These are phyloP conservation scores for Luehdorfia chinensis DNA, from an alignment of 1,140 invertebrate species.

Conservation along the genomic window DNA sequence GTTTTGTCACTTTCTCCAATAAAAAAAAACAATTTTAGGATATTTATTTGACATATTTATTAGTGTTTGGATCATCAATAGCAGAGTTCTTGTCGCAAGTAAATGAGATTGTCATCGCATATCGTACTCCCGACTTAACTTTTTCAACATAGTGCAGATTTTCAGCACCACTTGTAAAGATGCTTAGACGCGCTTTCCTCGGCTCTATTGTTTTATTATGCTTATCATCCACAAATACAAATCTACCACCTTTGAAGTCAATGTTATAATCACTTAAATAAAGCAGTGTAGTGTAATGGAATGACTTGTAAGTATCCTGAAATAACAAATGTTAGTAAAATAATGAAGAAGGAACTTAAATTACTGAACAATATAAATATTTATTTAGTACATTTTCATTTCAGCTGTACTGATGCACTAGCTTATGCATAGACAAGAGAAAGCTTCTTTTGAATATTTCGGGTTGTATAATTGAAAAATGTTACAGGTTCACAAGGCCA, in stretches of 20 bases:
- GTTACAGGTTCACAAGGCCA: no score
- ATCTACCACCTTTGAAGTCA: slow-evolving; percentile 90
- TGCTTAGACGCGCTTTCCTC: slow-evolving; percentile 85
- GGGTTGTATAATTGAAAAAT: no score
- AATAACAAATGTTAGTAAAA: slow-evolving; percentile 43
- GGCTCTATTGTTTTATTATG: slow-evolving; percentile 87
- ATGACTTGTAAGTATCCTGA: slow-evolving; percentile 89
- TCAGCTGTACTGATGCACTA: no score
- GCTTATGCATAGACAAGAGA: no score
- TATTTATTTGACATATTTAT: slow-evolving; percentile 46
- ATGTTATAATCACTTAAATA: slow-evolving; percentile 86
- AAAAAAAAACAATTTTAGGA: no score
- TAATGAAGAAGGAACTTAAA: no score
- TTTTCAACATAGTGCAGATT: slow-evolving; percentile 91
- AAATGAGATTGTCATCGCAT: slow-evolving; percentile 90
- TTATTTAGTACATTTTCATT: no score
- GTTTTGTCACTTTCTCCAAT: no score
- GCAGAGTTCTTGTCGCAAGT: slow-evolving; percentile 85
- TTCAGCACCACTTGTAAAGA: slow-evolving; percentile 92
- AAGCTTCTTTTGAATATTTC: no score
- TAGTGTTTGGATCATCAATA: slow-evolving; percentile 78
- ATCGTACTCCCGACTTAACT: slow-evolving; percentile 84
- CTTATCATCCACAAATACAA: slow-evolving; percentile 88
- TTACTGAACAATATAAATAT: neutral
- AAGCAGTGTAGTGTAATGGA: slow-evolving; percentile 90